Evolutionary conservation across 2,113 vertebrate genomes (phyloP), one percentile per base, ranked within the genome.

Genomic region (Emberiza fucata): DNA sequence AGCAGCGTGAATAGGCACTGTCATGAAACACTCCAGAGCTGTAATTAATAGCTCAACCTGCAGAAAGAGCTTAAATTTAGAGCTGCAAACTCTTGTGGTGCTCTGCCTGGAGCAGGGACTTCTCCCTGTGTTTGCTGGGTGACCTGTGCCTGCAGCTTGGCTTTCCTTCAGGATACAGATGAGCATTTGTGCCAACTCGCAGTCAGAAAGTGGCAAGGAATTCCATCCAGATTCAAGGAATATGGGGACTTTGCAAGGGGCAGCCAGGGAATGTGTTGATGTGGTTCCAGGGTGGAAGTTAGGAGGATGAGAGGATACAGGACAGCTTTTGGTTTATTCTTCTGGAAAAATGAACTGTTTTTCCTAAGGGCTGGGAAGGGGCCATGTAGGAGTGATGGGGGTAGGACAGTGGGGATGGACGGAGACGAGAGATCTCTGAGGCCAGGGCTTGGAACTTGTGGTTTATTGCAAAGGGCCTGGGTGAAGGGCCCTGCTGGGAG

Each of bases 41-140:
- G 75, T 77, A 94, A 92, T 93, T 92, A 97, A 86, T 83, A 75
- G 64, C 80, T 95, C 80, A 83, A 77, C 81, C 82, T 94, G 72
- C 56, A 69, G 77, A 86, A 96, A 45, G 71, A 89, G 51, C 64
- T 95, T 57, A 59, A 84, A 84, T 96, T 86, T 81, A 91, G 72
- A 92, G 83, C 83, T 91, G 54, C 28, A 57, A 19, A 59, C 56
- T 76, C 82, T 29, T 15, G 42, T 4, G 37, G 24, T 79, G 60
- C 59, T 88, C 45, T 88, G 73, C 94, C 60, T 81, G 51, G 28
- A 69, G 76, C 35, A 19, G 2, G 6, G 47, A 24, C 69, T 40
- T 77, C 28, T 81, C 45, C 35, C 61, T 0, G 2, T 9, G 29
- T 53, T 47, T 53, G 33, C 59, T 12, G 75, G 53, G 57, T 65